A percentile compares a stretch with the other conserved stretches of the same genome.
phyloP scores from a whole-genome alignment of 1,140 invertebrate species.

The Aphaenogaster ashmeadi region DNA sequence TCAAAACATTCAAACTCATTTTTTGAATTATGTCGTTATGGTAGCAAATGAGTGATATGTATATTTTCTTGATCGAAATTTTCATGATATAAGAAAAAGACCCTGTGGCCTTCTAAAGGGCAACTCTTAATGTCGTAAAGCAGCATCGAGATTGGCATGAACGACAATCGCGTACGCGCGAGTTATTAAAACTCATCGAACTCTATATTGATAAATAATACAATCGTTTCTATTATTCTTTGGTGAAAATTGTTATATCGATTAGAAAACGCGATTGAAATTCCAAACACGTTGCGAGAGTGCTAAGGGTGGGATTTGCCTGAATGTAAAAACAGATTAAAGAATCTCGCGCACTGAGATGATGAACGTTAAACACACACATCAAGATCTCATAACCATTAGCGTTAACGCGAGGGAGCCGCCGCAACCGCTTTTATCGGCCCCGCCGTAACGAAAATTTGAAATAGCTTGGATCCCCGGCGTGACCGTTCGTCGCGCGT shows the following conservation, averaged over 20 bases:
- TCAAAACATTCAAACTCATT: too few relatives aligned
- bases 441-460: conserved; percentile 35
- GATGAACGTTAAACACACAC: conserved; percentile 49
- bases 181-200: background rate
- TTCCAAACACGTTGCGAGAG: background rate
- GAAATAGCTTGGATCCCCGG: conserved; percentile 43
- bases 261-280: conserved; percentile 2
- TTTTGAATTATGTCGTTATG: too few relatives aligned
- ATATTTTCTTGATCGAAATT: too few relatives aligned
- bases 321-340: conserved; percentile 19
- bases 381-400: conserved; percentile 67
- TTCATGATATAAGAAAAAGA: too few relatives aligned
- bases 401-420: conserved; percentile 18
- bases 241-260: background rate
- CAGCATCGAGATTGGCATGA: too few relatives aligned
- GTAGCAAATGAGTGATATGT: too few relatives aligned
- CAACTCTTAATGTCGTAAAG: too few relatives aligned
- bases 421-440: conserved; percentile 50
- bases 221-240: background rate
- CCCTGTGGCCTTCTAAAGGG: too few relatives aligned
- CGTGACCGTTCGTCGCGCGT: conserved; percentile 64
- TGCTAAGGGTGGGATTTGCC: background rate
- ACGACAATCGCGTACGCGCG: background rate
- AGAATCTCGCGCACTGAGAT: background rate
- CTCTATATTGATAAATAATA: background rate